A percentile compares a stretch with the other conserved stretches of the same genome.
Evolutionary conservation across 2,797 vertebrate genomes (phyloP).

Genomic region (Phyllotis vaccarum): DNA sequence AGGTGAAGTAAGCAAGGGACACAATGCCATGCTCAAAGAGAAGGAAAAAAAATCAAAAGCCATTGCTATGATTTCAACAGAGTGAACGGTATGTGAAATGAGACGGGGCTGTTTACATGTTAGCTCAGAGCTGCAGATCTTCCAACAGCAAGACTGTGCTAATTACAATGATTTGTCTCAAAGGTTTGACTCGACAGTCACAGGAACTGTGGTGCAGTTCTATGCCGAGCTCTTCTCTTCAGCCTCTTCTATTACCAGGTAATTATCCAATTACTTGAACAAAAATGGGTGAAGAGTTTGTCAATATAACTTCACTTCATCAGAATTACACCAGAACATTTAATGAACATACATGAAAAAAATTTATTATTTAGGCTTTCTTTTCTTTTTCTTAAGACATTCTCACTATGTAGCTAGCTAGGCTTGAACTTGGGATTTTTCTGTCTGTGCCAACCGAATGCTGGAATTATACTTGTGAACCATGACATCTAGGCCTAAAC

Average conservation of each 20-base stretch:
- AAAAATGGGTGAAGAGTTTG: constrained; percentile 29
- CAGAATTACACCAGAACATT: constrained; percentile 47
- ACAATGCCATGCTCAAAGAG: constrained; percentile 67
- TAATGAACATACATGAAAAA: neutral
- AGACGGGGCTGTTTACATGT: constrained; percentile 45
- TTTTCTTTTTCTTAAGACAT: neutral
- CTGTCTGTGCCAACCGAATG: neutral
- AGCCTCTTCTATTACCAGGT: constrained; percentile 35
- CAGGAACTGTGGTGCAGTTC: neutral
- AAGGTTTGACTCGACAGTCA: constrained; percentile 49
- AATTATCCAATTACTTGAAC: constrained; percentile 59
- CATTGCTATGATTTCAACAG: constrained; percentile 44
- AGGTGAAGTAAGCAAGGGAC: constrained; percentile 63
- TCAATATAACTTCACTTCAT: constrained; percentile 24
- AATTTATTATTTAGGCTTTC: neutral
- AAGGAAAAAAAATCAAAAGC: constrained; percentile 64
- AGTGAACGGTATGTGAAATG: constrained; percentile 20
- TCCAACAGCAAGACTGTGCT: constrained; percentile 22
- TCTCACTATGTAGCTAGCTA: neutral
- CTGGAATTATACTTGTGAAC: neutral
- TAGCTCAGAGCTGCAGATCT: constrained; percentile 18
- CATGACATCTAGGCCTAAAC: neutral
- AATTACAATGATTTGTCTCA: constrained; percentile 58
- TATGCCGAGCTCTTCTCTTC: neutral
- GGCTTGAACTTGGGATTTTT: neutral